These are phyloP conservation scores for Holothuria glaberrima DNA, from an alignment of 35 echinoderm and acorn worm species.

Conservation along the genomic window DNA sequence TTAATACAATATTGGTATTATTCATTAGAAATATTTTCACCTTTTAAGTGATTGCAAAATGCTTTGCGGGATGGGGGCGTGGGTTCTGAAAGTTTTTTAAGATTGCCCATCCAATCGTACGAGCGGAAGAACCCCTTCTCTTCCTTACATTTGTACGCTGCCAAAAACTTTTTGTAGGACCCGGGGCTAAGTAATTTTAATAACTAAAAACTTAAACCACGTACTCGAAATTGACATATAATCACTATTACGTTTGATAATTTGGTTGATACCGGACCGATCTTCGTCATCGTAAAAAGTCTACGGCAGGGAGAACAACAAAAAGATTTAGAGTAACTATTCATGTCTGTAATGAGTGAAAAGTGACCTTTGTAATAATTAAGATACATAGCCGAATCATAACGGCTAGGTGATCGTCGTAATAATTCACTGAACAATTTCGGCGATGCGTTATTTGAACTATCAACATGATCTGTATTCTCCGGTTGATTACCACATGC, in stretches of 20 bases:
- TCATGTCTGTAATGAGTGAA: slow-evolving; percentile 3
- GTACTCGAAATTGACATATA: background rate
- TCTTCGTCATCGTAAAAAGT: background rate
- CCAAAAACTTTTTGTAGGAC: background rate
- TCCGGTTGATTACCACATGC: background rate
- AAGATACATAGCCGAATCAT: slow-evolving; percentile 8
- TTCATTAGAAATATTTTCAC: slow-evolving; percentile 40
- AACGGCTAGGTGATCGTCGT: slow-evolving; percentile 3
- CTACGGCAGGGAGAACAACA: background rate
- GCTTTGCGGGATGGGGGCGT: slow-evolving; percentile 43
- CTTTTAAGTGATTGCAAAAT: slow-evolving; percentile 59
- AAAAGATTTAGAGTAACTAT: background rate
- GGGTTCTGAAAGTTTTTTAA: slow-evolving; percentile 31
- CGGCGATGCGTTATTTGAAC: background rate
- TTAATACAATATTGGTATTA: slow-evolving; percentile 60
- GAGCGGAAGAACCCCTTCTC: background rate
- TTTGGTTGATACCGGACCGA: background rate
- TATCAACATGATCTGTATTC: background rate
- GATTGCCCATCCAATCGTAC: slow-evolving; percentile 25
- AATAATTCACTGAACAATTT: background rate
- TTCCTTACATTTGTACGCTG: slow-evolving; percentile 14
- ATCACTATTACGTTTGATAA: slow-evolving; percentile 7
- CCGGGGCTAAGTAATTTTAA: slow-evolving; percentile 14
- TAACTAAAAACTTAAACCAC: background rate
- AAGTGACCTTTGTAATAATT: slow-evolving; percentile 17